Conservation (phyloP, 2,113 vertebrate species). For the Ploceus nigricollis region DNA sequence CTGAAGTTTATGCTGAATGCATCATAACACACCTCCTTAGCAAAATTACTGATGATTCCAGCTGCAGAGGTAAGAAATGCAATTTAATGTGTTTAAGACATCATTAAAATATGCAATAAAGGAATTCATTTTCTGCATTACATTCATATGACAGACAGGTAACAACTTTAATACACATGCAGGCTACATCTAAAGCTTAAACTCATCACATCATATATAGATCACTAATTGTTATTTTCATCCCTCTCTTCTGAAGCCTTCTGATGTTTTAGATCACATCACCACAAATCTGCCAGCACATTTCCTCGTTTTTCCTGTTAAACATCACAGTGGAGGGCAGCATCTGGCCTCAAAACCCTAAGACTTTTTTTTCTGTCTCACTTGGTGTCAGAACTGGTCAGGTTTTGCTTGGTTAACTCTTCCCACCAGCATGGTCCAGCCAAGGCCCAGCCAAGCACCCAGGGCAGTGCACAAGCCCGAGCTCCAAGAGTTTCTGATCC, state of each 20-base stretch:
- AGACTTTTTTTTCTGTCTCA: constrained; percentile 17
- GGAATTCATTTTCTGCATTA: neutral
- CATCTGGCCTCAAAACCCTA: constrained; percentile 4
- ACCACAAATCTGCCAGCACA: constrained; percentile 14
- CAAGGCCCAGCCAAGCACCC: neutral
- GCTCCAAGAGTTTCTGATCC: neutral
- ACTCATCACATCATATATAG: neutral
- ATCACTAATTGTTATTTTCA: constrained; percentile 37
- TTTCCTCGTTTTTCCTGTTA: constrained; percentile 30
- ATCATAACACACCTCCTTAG: neutral
- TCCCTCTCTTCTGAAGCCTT: neutral
- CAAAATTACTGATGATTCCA: neutral
- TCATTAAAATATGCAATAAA: constrained; percentile 28
- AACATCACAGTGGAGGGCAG: constrained; percentile 12
- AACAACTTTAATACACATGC: neutral
- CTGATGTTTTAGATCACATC: neutral
- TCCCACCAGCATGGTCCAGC: neutral
- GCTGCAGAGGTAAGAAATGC: constrained; percentile 38
- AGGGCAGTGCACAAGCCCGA: neutral
- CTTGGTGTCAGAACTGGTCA: neutral
- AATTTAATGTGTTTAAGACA: constrained; percentile 48
- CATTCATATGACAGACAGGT: neutral
- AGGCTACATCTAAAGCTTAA: constrained; percentile 34
- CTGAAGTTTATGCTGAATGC: neutral
- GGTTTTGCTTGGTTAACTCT: neutral